Base-by-base conservation (phyloP, 2,888 invertebrate genomes). In the Calameuta pallipes region DNA sequence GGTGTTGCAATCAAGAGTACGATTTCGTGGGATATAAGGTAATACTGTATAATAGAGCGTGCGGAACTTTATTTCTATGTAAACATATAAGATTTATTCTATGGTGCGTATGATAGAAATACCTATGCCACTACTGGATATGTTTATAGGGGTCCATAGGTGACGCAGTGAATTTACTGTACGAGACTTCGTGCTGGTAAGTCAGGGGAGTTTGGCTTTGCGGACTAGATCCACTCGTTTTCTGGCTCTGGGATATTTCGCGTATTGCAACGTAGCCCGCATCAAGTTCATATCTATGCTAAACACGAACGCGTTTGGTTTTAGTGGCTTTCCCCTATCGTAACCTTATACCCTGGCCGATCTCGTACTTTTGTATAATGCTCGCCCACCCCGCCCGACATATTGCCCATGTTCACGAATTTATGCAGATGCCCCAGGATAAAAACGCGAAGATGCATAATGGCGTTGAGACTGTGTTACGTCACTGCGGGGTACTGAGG, bases 201-300 rank as follows among this genome's bases (percentile, higher is more conserved):
- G 9, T 56, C 56, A 56, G 9, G 23, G 0, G 23, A 2, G 56
- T 56, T 56, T 56, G 56, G 56, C 56, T 9, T 23, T 23, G 56
- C 23, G 9, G 23, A 56, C 56, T 23, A 56, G 56, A 56, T 1
- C 56, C 56, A 56, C 56, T 56, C 56, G 56, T 56, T 56, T 56
- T 23, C 56, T 23, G 41, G 23, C 41, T 41, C 41, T 56, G 56
- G 9, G 23, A 23, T 56, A 33, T 71, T 71, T 30, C 34, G 13
- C 31, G 80, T 69, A 75, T 75, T 79, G 76, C 35, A 68, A 73
- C 75, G 79, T 70, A 75, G 76, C 68, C 79, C 83, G 83, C 81
- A 85, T 85, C 85, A 86, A 88, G 87, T 88, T 88, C 87, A 87
- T 88, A 88, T 88, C 85, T 85, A 88, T 87, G 88, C 87, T 87